These are phyloP conservation scores for Passer montanus DNA, from an alignment of 2,113 vertebrate species.

Conservation along the genomic window DNA sequence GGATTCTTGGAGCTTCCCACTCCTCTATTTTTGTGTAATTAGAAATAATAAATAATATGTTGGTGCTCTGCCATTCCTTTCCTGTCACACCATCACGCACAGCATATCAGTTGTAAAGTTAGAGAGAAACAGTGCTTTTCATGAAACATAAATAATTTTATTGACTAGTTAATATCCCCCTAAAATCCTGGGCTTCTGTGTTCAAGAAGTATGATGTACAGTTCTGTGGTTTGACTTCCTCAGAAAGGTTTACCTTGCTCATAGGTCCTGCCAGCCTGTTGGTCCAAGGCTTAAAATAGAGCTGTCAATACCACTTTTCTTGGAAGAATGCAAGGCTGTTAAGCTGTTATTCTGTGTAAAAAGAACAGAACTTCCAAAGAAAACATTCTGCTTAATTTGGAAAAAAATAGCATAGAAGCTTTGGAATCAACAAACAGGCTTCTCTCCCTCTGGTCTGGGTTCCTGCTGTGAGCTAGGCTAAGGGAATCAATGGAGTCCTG, in stretches of 20 bases:
- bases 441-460: neutral
- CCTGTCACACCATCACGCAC: neutral
- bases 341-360: constrained; percentile 40
- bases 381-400: neutral
- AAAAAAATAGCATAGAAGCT: neutral
- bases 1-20: neutral
- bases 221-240: neutral
- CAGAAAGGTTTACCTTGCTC: neutral
- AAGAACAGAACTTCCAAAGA: neutral
- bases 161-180: neutral
- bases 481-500: neutral
- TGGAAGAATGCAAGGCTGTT: constrained; percentile 7
- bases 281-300: constrained; percentile 59
- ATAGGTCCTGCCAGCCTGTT: neutral
- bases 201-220: neutral
- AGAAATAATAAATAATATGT: neutral
- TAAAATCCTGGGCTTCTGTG: neutral
- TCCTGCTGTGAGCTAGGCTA: neutral
- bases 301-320: constrained; percentile 40
- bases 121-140: neutral
- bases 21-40: neutral
- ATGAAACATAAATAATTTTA: neutral
- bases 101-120: neutral
- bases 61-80: neutral
- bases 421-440: neutral